Conservation (phyloP, 2,797 vertebrate genomes). For the Cephalopachus bancanus region DNA sequence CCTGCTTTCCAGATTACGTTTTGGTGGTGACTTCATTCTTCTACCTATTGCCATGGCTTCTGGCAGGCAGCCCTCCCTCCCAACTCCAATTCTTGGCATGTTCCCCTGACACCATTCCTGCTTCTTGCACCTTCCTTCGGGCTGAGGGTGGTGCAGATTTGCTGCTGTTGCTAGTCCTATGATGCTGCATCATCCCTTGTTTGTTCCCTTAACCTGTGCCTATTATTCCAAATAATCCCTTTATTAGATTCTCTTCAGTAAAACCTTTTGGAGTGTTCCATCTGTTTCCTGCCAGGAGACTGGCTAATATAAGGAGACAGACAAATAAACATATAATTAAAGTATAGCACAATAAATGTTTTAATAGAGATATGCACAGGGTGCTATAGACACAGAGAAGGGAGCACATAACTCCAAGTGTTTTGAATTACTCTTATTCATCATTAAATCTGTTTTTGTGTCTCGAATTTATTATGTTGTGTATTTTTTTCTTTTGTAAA, state of each 20-base stretch:
- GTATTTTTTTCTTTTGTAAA: neutral
- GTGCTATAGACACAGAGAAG: slow-evolving; percentile 24
- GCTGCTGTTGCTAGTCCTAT: neutral
- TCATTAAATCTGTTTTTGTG: neutral
- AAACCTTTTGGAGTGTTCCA: slow-evolving; percentile 21
- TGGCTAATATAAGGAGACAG: slow-evolving; percentile 49
- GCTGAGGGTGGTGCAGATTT: neutral
- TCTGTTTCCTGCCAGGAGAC: slow-evolving; percentile 38
- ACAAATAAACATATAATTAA: slow-evolving; percentile 67
- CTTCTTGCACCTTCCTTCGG: neutral
- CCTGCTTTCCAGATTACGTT: neutral
- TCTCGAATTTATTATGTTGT: neutral
- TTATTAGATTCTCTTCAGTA: slow-evolving; percentile 1
- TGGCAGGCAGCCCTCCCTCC: neutral
- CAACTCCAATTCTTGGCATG: neutral
- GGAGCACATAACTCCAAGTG: neutral
- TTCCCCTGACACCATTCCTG: neutral
- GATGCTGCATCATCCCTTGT: neutral
- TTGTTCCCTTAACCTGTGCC: neutral
- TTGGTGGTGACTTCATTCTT: neutral
- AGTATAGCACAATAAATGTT: slow-evolving; percentile 1
- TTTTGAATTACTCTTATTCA: slow-evolving; percentile 51
- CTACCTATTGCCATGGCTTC: neutral
- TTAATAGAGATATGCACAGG: slow-evolving; percentile 27
- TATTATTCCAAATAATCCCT: slow-evolving; percentile 1